phyloP scores from a whole-genome alignment of 2,113 vertebrate species.

The Verasper variegatus region DNA sequence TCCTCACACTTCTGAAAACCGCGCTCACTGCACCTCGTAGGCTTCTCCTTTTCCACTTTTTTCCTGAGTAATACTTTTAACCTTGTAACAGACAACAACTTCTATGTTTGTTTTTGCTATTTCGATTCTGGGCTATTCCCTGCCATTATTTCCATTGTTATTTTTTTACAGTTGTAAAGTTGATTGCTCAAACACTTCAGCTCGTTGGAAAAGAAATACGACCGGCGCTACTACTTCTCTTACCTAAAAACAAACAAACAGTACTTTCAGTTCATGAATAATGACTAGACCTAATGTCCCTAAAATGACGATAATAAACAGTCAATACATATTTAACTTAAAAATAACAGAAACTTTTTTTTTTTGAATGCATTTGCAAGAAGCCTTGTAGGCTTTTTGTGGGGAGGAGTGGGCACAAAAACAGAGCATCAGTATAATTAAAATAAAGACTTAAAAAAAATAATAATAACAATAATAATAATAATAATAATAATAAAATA shows the following conservation, averaged over 20 bases:
- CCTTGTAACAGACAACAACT: slow-evolving; percentile 90
- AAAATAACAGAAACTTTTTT: slow-evolving; percentile 43
- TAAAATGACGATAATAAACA: slow-evolving; percentile 85
- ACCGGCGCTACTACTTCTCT: slow-evolving; percentile 73
- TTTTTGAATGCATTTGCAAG: slow-evolving; percentile 89
- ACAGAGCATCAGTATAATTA: slow-evolving; percentile 91
- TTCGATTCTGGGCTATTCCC: slow-evolving; percentile 93
- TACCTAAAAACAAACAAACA: slow-evolving; percentile 78
- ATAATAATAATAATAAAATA: slow-evolving; percentile 78
- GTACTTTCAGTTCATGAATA: slow-evolving; percentile 76
- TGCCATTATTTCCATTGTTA: slow-evolving; percentile 85
- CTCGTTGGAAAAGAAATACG: slow-evolving; percentile 77
- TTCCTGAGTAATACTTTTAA: slow-evolving; percentile 99
- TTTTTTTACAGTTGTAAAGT: slow-evolving; percentile 86
- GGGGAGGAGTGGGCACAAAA: slow-evolving; percentile 86
- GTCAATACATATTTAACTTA: slow-evolving; percentile 82
- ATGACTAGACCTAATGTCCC: slow-evolving; percentile 89
- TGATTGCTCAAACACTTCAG: slow-evolving; percentile 90
- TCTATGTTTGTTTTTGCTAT: slow-evolving; percentile 82
- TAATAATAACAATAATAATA: slow-evolving; percentile 83
- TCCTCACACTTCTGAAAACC: slow-evolving; percentile 82
- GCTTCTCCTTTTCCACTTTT: slow-evolving; percentile 85
- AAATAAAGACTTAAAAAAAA: slow-evolving; percentile 74
- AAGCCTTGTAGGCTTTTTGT: slow-evolving; percentile 88
- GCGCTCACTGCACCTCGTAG: slow-evolving; percentile 84